Conservation (phyloP, 2,888 invertebrate species). For the Drosophila niveifrons region DNA sequence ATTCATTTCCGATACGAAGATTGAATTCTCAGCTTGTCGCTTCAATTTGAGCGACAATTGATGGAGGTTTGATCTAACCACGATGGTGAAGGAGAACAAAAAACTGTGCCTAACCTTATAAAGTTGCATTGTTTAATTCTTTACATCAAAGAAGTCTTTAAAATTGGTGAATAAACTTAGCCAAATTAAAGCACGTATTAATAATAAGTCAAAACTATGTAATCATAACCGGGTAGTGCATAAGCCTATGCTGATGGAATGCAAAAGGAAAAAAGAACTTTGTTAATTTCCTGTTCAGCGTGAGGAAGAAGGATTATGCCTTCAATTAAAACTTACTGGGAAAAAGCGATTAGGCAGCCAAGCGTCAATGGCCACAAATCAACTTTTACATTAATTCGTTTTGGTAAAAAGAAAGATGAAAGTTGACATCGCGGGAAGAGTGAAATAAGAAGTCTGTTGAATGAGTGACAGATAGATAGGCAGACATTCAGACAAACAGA, state of each 20-base stretch:
- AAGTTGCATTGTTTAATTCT: too few relatives aligned
- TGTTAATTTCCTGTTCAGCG: constrained; percentile 67
- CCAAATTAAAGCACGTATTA: neutral
- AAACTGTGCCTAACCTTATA: neutral
- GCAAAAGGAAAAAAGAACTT: constrained; percentile 49
- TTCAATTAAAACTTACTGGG: constrained; percentile 71
- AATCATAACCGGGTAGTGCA: constrained; percentile 9
- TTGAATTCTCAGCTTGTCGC: constrained; percentile 25
- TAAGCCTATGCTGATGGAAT: constrained; percentile 6
- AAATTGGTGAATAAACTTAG: neutral
- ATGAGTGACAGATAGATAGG: constrained; percentile 51
- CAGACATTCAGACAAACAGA: constrained; percentile 10
- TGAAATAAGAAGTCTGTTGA: constrained; percentile 34
- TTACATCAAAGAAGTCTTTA: too few relatives aligned
- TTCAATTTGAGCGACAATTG: constrained; percentile 40
- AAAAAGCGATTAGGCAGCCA: constrained; percentile 53
- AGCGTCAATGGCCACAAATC: constrained; percentile 77
- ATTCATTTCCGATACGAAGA: constrained; percentile 10
- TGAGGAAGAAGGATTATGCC: constrained; percentile 30
- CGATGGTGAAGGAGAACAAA: neutral
- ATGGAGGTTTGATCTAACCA: neutral
- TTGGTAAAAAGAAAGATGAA: constrained; percentile 45
- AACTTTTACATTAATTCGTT: constrained; percentile 76
- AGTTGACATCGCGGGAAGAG: constrained; percentile 6
- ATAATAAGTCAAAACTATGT: neutral